Evolutionary conservation across 2,113 vertebrate species (phyloP), one percentile per base, ranked within the genome.

Genomic region (Drymodes brunneopygia): DNA sequence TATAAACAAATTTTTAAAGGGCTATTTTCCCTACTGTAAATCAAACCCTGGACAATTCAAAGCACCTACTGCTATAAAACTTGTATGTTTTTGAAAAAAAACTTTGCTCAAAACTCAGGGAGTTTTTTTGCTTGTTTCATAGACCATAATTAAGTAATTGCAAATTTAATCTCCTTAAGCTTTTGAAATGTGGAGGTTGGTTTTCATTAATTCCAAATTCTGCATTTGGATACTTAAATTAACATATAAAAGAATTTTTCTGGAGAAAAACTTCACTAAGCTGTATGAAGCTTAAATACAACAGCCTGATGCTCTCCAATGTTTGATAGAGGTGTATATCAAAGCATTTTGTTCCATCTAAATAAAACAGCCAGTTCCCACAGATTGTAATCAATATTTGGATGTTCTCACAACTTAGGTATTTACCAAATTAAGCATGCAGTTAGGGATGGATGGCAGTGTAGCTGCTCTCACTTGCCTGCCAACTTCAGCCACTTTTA

Each of bases 301-400:
- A 33, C 44, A 81, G 61, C 9, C 20, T 81, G 53, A 42, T 6
- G 2, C 15, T 42, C 28, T 36, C 51, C 56, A 70, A 0, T 5
- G 6, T 47, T 45, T 62, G 38, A 36, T 0, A 53, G 45, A 67
- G 35, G 12, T 23, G 12, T 8, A 0, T 21, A 58, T 35, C 35
- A 70, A 67, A 85, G 35, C 11, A 69, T 53, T 12, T 31, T 45
- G 5, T 33, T 64, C 36, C 23, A 72, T 6, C 57, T 48, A 19
- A 75, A 72, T 57, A 27, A 86, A 82, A 74, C 31, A 90, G 56
- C 10, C 65, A 58, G 35, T 85, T 93, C 88, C 66, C 62, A 69
- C 15, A 48, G 40, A 20, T 4, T 67, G 27, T 11, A 67, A 92
- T 91, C 84, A 61, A 78, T 89, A 94, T 28, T 67, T 86, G 87